phyloP scores from a whole-genome alignment of 2,888 invertebrate genomes.

The Amphiduros pacificus region DNA sequence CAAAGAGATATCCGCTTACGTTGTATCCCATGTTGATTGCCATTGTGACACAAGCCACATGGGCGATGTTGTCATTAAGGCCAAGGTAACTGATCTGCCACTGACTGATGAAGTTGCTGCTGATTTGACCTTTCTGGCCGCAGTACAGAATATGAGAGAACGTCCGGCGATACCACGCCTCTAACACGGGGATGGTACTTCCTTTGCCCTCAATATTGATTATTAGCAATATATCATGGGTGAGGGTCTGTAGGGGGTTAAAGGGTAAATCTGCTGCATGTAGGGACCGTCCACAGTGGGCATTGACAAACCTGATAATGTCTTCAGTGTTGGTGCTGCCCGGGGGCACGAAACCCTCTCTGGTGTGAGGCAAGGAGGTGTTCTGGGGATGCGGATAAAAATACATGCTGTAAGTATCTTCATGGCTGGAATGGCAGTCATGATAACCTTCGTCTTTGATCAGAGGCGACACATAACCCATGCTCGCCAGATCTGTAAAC shows the following conservation, averaged over 20 bases:
- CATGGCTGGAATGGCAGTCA: background rate
- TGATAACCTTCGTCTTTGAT: slow-evolving; percentile 3
- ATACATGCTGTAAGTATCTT: background rate
- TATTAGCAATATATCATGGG: slow-evolving; percentile 20
- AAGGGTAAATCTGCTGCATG: background rate
- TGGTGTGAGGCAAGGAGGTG: slow-evolving; percentile 25
- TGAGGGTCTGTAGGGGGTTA: background rate
- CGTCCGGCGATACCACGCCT: slow-evolving; percentile 21
- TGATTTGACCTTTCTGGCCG: slow-evolving; percentile 2
- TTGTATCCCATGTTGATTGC: slow-evolving; percentile 30
- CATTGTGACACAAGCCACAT: slow-evolving; percentile 20
- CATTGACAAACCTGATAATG: slow-evolving; percentile 1
- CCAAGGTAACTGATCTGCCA: slow-evolving; percentile 27
- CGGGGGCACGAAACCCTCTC: slow-evolving; percentile 5
- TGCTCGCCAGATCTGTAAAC: slow-evolving; percentile 27
- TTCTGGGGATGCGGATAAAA: slow-evolving; percentile 25
- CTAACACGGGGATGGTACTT: slow-evolving; percentile 17
- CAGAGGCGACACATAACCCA: slow-evolving; percentile 28
- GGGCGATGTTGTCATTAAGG: background rate
- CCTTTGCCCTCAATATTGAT: slow-evolving; percentile 12
- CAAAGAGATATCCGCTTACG: slow-evolving; percentile 27
- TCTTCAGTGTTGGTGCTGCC: slow-evolving; percentile 7
- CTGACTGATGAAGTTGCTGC: slow-evolving; percentile 6
- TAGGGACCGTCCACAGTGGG: slow-evolving; percentile 15
- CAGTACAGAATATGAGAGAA: slow-evolving; percentile 31